Evolutionary conservation across 2,113 vertebrate species (phyloP).

Genomic region (Fukomys damarensis): DNA sequence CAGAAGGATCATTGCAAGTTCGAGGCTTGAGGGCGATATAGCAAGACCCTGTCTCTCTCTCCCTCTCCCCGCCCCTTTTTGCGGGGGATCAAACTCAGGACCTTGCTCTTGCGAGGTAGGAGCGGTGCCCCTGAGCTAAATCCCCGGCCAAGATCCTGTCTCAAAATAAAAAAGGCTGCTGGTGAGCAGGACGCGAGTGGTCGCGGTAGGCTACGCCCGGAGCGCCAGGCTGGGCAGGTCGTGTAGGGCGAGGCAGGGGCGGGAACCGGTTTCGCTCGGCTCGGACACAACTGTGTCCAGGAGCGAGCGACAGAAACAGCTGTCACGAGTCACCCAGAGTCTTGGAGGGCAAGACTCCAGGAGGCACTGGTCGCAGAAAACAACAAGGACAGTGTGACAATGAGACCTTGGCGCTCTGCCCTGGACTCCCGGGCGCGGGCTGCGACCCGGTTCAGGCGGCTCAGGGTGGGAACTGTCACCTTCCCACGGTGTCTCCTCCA

Average conservation of each 20-base stretch:
- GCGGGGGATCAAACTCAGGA: too few species aligned
- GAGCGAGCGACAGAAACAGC: constrained; percentile 6
- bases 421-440: neutral
- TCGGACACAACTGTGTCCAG: neutral
- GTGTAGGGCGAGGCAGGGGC: neutral
- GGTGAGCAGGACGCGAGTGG: neutral
- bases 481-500: neutral
- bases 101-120: too few species aligned
- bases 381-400: neutral
- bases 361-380: neutral
- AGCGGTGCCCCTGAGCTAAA: too few species aligned
- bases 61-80: too few species aligned
- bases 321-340: neutral
- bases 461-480: neutral
- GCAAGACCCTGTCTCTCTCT: neutral
- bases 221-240: neutral
- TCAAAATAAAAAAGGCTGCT: neutral
- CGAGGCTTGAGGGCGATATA: neutral
- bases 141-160: neutral
- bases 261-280: neutral
- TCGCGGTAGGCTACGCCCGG: neutral
- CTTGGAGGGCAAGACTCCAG: constrained; percentile 4
- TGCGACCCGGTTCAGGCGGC: neutral
- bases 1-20: neutral
- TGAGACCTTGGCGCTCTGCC: neutral